Evolutionary conservation across 2,113 vertebrate species (phyloP).

Genomic region (Lepus europaeus): DNA sequence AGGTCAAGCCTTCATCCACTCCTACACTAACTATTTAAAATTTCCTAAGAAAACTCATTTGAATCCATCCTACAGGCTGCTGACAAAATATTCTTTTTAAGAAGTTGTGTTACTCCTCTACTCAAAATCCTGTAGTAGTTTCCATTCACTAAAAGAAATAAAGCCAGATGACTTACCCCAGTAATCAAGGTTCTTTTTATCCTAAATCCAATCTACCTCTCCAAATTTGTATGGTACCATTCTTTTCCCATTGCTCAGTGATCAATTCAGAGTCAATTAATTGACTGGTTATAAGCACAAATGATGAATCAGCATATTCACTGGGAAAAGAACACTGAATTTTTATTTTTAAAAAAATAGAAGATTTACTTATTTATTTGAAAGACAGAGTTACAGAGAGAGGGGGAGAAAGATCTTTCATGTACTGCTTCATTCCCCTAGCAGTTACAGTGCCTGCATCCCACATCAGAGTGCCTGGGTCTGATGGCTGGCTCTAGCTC

Average conservation of each 20-base stretch:
- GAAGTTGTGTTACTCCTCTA: not conserved
- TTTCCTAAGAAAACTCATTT: not conserved
- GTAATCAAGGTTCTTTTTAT: not conserved
- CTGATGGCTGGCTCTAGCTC: too few species aligned
- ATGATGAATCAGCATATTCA: not conserved
- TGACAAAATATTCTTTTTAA: not conserved
- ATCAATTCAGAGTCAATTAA: not conserved
- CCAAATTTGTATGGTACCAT: not conserved
- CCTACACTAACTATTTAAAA: not conserved
- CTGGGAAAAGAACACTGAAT: not conserved
- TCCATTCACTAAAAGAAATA: conserved; percentile 24
- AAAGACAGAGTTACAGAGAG: too few species aligned
- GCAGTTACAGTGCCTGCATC: too few species aligned
- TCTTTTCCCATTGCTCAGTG: not conserved
- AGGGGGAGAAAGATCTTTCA: too few species aligned
- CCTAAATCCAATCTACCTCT: not conserved
- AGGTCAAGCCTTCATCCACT: not conserved
- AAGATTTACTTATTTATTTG: too few species aligned
- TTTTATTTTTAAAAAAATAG: not conserved
- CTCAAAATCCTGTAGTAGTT: not conserved
- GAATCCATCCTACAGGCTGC: not conserved
- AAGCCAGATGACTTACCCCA: not conserved
- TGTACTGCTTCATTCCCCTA: too few species aligned
- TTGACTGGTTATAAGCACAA: not conserved
- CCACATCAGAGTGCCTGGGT: too few species aligned